Conservation (phyloP, 1,140 invertebrate genomes). For the Chelonus insularis region DNA sequence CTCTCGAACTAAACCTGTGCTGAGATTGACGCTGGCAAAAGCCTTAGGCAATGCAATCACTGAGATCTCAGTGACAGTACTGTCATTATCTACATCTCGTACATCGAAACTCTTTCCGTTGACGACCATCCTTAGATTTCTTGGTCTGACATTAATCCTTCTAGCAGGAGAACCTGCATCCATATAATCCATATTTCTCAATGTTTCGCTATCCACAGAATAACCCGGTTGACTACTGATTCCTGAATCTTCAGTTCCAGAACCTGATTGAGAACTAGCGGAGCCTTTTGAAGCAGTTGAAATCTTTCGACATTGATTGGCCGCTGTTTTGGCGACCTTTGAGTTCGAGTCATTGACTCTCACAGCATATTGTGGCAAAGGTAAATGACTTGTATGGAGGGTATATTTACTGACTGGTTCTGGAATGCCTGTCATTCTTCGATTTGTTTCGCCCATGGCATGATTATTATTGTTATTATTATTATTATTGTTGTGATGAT, state of each 20-base stretch:
- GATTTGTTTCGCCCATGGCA: constrained; percentile 36
- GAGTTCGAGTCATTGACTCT: constrained; percentile 63
- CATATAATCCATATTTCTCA: constrained; percentile 44
- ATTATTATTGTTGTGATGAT: constrained; percentile 32
- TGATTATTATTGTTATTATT: no score
- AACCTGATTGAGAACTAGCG: constrained; percentile 58
- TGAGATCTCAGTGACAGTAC: constrained; percentile 63
- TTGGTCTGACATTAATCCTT: constrained; percentile 52
- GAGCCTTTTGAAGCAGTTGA: constrained; percentile 43
- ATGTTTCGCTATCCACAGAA: constrained; percentile 40
- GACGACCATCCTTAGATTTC: constrained; percentile 64
- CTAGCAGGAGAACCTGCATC: constrained; percentile 40
- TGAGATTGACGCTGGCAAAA: constrained; percentile 38
- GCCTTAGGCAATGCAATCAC: constrained; percentile 62
- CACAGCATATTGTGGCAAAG: constrained; percentile 72
- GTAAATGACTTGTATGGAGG: constrained; percentile 72
- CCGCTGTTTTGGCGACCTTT: constrained; percentile 74
- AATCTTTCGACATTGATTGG: constrained; percentile 63
- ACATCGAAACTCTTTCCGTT: constrained; percentile 66
- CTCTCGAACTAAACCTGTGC: constrained; percentile 59
- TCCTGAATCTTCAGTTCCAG: constrained; percentile 65
- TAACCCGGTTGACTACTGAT: constrained; percentile 63
- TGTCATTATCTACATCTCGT: constrained; percentile 63
- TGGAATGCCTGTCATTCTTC: constrained; percentile 37
- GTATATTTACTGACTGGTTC: constrained; percentile 66